Evolutionary conservation across 2,797 vertebrate species (phyloP).

Genomic region (Molossus alvarezi): DNA sequence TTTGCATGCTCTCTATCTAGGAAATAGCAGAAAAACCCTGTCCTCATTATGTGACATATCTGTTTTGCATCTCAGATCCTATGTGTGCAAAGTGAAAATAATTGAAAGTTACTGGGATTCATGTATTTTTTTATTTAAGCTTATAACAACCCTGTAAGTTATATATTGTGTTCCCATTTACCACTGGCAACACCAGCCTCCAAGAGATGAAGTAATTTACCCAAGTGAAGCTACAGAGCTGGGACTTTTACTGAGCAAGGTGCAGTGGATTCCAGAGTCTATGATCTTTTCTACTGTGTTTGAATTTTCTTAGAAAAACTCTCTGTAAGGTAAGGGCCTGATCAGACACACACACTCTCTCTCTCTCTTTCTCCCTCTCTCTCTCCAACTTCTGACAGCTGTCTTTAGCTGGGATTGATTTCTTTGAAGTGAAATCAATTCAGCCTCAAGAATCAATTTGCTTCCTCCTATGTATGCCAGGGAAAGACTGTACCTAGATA

Average conservation of each 20-base stretch:
- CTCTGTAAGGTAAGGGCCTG: neutral
- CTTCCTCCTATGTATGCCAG: neutral
- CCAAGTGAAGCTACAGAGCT: neutral
- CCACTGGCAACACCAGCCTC: neutral
- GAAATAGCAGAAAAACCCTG: neutral
- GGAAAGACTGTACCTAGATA: neutral
- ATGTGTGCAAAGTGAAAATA: conserved; percentile 4
- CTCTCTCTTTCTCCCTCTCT: neutral
- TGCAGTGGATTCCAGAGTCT: neutral
- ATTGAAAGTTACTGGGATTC: neutral
- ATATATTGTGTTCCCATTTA: neutral
- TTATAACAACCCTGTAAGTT: neutral
- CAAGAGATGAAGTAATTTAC: neutral
- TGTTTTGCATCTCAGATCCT: conserved; percentile 13
- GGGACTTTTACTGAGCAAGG: neutral
- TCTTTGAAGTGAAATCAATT: conserved; percentile 38
- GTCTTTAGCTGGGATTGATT: neutral
- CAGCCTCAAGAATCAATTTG: neutral
- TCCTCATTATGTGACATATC: neutral
- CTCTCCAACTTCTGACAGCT: neutral
- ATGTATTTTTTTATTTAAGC: conserved; percentile 15
- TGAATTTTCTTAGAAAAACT: conserved; percentile 25
- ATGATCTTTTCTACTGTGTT: neutral
- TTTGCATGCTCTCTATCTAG: neutral
- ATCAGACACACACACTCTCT: neutral